Evolutionary conservation across 2,797 vertebrate species (phyloP), one percentile per base, ranked within the genome.

Genomic region (Sebastes kiyomatsui): DNA sequence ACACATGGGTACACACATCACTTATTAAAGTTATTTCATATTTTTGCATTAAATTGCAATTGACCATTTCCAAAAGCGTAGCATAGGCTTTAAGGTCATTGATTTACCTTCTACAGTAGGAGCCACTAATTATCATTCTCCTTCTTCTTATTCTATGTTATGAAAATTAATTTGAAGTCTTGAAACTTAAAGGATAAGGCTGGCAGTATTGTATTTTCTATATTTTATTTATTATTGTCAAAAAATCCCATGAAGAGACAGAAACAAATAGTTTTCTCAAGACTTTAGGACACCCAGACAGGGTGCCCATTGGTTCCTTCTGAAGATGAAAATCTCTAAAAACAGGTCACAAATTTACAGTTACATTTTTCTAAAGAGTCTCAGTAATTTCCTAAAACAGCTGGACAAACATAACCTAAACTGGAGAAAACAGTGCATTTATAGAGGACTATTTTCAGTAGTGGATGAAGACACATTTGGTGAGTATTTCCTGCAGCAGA

Each of bases 1-100:
- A 38, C 95, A 97, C 46, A 88, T 99, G 67, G 98, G 98, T 99
- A 95, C 89, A 95, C 85, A 38, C 1, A 46, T 30, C 16, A 56
- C 12, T 58, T 18, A 22, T 52, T 52, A 52, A 42, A 38, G 35
- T 2, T 3, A 2, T 23, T 27, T 67, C 8, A 67, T 14, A 28
- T 9, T 35, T 72, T 16, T 33, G 22, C 4, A 54, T 56, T 49
- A 5, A 67, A 62, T 25, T 54, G 1, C 7, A 25, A 14, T 1
- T 8, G 10, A 13, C 9, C 16, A 4, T 60, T 68, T 59, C 42
- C 2, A 22, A 28, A 42, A 52, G 20, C 49, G 2, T 10, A 52
- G 7, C 4, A n/a, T n/a, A n/a, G 20, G 49, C 49, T n/a, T 52
- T 52, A 2, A 20, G 7, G 3, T 54, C 5, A 10, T 30, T 60